Base-by-base conservation (phyloP, 2,888 invertebrate genomes). In the Drosophila austrosaltans region DNA sequence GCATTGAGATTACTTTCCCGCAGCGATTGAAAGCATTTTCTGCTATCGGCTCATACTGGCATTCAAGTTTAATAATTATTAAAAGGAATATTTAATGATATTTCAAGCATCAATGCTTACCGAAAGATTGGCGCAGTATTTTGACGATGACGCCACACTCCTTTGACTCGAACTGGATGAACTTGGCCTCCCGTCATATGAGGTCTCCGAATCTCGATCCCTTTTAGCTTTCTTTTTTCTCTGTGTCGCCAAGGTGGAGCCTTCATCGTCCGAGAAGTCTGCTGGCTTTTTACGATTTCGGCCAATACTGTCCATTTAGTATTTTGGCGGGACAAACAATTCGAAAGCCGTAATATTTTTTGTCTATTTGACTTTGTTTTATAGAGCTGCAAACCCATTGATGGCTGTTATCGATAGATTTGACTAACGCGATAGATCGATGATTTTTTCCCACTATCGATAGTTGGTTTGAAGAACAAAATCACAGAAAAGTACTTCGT, bases 1-100 rank as follows among this genome's bases (percentile, higher is more conserved):
- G 93, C 72, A 95, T 93, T 54, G 93, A 93, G 4, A 93, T 66
- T 2, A 93, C 87, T 79, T 92, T 92, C 0, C 92, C 92, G 63
- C 91, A 90, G 1, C 91, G 87, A 4, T 32, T 54, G 2, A 79
- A 85, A 2, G 39, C n/a, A n/a, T n/a, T 44, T 0, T 61, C 60
- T 10, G 58, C 30, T 1, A 61, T n/a, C 5, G 69, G 39, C 7
- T 70, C 87, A 7, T 25, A 10, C 82, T 82, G 39, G 8, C 59
- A 22, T 2, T 25, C 3, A 42, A 1, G 3, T 12, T 30, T 6
- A 30, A 6, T 30, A 30, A 10, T 5, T 22, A 1, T 22, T 39
- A 30, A 1, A 57, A 20, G 4, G 20, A 30, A 39, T 2, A 8
- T 2, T 1, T 32, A 4, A 6, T 53, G 25, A 0, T 25, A 20